Evolutionary conservation across 2,113 vertebrate genomes (phyloP).

Genomic region (Xiphophorus maculatus): DNA sequence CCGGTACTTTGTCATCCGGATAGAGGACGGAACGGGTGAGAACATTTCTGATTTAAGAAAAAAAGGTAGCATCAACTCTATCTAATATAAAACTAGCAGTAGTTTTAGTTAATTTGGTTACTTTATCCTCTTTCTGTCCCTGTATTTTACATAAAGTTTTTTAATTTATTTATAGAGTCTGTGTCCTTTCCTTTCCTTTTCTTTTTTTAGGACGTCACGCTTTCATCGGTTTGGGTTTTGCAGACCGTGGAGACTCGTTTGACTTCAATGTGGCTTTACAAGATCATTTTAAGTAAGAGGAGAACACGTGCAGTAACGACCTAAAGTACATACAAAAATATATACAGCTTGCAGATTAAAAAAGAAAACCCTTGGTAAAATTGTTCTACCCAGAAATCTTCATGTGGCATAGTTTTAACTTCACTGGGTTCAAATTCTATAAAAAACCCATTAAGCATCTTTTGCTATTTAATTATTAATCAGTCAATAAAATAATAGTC

Average conservation of each 20-base stretch:
- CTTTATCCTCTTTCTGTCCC: neutral
- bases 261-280: slow-evolving; percentile 97
- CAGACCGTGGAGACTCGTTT: slow-evolving; percentile 94
- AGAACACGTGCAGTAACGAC: neutral
- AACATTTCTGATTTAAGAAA: neutral
- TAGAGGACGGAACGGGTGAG: slow-evolving; percentile 91
- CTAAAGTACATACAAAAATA: neutral
- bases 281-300: slow-evolving; percentile 97
- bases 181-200: neutral
- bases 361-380: too few species aligned
- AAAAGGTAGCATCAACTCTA: too few species aligned
- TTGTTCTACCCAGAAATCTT: too few species aligned
- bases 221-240: slow-evolving; percentile 94
- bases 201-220: slow-evolving; percentile 87
- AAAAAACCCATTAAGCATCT: too few species aligned
- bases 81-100: too few species aligned
- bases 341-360: too few species aligned
- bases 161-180: neutral
- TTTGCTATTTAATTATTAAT: too few species aligned
- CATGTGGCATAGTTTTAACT: too few species aligned
- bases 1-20: slow-evolving; percentile 92
- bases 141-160: neutral
- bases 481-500: too few species aligned
- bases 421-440: too few species aligned
- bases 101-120: too few species aligned